These are phyloP conservation scores for Propithecus perrieri DNA, from an alignment of 2,797 vertebrate genomes.

Conservation along the genomic window DNA sequence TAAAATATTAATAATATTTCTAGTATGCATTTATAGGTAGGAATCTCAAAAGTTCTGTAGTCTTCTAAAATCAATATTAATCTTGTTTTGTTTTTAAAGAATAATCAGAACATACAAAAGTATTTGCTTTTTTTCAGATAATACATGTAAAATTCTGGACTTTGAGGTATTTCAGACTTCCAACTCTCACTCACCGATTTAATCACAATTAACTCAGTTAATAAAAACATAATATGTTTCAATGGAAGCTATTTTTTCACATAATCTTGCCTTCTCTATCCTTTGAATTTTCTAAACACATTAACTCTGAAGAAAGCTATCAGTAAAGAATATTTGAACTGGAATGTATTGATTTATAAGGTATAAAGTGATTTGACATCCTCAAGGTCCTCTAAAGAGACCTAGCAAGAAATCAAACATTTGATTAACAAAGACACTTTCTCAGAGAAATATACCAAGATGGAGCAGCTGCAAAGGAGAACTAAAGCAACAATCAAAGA, in stretches of 20 bases:
- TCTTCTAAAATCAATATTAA: not conserved
- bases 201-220: not conserved
- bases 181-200: not conserved
- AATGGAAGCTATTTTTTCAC: not conserved
- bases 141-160: not conserved
- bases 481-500: not conserved
- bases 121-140: constrained; percentile 9
- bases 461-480: not conserved
- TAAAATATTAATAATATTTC: not conserved
- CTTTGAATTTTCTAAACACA: not conserved
- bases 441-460: not conserved
- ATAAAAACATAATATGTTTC: not conserved
- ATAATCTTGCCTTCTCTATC: not conserved
- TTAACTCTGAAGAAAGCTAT: not conserved
- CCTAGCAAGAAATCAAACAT: not conserved
- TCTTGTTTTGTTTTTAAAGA: not conserved
- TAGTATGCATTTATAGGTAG: not conserved
- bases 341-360: not conserved
- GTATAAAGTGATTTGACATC: not conserved
- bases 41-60: not conserved
- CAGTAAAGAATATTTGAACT: constrained; percentile 20
- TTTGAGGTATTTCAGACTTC: constrained; percentile 5
- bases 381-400: not conserved
- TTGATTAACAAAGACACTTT: not conserved
- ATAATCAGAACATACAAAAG: not conserved